phyloP scores from a whole-genome alignment of 2,888 invertebrate species.

The Trichacis sp. region DNA sequence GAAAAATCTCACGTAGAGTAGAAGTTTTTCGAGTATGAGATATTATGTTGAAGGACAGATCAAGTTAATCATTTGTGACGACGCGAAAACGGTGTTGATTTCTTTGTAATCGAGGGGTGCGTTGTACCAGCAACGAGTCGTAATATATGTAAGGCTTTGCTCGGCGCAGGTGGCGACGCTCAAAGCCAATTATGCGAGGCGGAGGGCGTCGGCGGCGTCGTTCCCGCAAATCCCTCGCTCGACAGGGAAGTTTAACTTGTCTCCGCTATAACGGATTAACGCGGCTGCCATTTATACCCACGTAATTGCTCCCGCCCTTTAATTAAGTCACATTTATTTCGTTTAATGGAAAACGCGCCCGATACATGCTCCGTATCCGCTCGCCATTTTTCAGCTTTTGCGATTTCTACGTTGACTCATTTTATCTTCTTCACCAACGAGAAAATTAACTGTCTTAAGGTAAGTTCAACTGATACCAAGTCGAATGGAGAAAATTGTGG shows the following conservation, averaged over 20 bases:
- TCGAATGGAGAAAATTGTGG: too few species aligned
- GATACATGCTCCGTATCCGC: slow-evolving; percentile 25
- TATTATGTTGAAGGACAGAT: too few species aligned
- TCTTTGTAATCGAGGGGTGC: background rate
- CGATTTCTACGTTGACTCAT: background rate
- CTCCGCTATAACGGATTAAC: slow-evolving; percentile 68
- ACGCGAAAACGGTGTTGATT: background rate
- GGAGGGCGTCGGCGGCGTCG: slow-evolving; percentile 57
- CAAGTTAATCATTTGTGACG: background rate
- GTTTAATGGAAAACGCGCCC: slow-evolving; percentile 60
- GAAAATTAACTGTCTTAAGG: too few species aligned
- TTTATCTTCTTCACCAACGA: too few species aligned
- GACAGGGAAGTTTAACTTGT: slow-evolving; percentile 62
- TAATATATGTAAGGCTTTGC: slow-evolving; percentile 51
- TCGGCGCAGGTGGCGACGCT: slow-evolving; percentile 67
- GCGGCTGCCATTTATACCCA: slow-evolving; percentile 63
- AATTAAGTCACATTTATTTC: slow-evolving; percentile 68
- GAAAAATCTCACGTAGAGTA: too few species aligned
- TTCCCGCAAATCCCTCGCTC: slow-evolving; percentile 58
- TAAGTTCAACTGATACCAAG: too few species aligned
- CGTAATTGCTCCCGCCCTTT: slow-evolving; percentile 65
- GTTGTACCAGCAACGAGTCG: slow-evolving; percentile 1
- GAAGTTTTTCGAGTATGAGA: too few species aligned
- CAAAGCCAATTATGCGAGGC: slow-evolving; percentile 69
- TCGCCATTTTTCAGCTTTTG: background rate